Percentiles rank a stretch among this genome's conserved stretches.
phyloP scores from a whole-genome alignment of 2,888 invertebrate species.

The Drosophila mercatorum region DNA sequence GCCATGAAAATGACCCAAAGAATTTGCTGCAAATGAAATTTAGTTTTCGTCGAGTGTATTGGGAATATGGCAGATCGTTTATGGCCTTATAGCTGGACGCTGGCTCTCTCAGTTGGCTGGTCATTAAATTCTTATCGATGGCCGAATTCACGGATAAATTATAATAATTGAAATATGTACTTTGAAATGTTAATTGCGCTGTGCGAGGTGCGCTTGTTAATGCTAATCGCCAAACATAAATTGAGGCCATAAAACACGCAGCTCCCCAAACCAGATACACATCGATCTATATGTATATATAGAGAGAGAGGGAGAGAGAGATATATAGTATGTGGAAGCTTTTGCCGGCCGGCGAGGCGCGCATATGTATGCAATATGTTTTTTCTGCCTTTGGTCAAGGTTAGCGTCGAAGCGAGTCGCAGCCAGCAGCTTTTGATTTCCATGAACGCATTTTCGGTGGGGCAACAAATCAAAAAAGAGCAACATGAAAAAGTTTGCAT shows the following conservation, averaged over 20 bases:
- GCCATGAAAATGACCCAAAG: neutral
- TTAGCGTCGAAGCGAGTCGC: constrained; percentile 15
- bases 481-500: constrained; percentile 33
- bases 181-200: constrained; percentile 71
- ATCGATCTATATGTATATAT: constrained; percentile 25
- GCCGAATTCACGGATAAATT: constrained; percentile 74
- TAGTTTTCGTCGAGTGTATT: constrained; percentile 18
- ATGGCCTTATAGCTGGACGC: constrained; percentile 33
- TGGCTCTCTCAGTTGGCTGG: constrained; percentile 24
- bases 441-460: constrained; percentile 69
- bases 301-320: neutral
- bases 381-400: constrained; percentile 60
- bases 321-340: constrained; percentile 2
- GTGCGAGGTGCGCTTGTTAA: constrained; percentile 67
- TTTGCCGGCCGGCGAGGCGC: constrained; percentile 74
- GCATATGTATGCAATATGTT: constrained; percentile 77
- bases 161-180: constrained; percentile 76
- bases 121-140: constrained; percentile 62
- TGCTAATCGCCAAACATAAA: constrained; percentile 75
- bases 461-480: constrained; percentile 70
- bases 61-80: constrained; percentile 38
- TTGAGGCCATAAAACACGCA: constrained; percentile 53
- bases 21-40: neutral
- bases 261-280: constrained; percentile 26
- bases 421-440: constrained; percentile 43